A percentile compares a stretch with the other conserved stretches of the same genome.
Evolutionary conservation across 2,113 vertebrate genomes (phyloP).

Genomic region (Edolisoma coerulescens): DNA sequence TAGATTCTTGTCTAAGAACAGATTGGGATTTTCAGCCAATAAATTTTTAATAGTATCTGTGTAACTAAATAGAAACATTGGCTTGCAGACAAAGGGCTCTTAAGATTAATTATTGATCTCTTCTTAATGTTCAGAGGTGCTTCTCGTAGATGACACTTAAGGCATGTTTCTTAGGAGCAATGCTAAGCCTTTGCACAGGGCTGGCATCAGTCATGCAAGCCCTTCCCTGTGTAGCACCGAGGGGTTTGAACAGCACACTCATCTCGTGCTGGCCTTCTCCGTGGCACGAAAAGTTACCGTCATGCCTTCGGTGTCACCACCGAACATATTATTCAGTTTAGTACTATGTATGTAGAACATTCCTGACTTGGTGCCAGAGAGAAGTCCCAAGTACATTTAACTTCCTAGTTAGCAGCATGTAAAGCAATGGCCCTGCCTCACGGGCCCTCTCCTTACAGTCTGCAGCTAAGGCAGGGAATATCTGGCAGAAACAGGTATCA

Average conservation of each 20-base stretch:
- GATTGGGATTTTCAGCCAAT: neutral
- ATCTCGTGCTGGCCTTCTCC: neutral
- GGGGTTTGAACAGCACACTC: neutral
- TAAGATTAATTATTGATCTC: neutral
- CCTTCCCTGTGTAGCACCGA: neutral
- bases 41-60: neutral
- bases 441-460: neutral
- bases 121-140: neutral
- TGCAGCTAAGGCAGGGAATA: neutral
- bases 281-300: neutral
- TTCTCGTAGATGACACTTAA: neutral
- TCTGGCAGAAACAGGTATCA: neutral
- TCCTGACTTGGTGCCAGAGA: neutral
- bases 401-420: neutral
- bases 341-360: neutral
- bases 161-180: neutral
- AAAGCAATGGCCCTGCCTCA: neutral
- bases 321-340: neutral
- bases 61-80: neutral
- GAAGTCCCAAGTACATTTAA: neutral
- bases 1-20: neutral
- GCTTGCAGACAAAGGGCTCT: neutral
- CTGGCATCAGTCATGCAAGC: neutral
- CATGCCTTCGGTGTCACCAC: neutral
- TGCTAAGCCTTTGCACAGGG: neutral